Conservation (phyloP, 2,113 vertebrate species). For the Erythrolamprus reginae region DNA sequence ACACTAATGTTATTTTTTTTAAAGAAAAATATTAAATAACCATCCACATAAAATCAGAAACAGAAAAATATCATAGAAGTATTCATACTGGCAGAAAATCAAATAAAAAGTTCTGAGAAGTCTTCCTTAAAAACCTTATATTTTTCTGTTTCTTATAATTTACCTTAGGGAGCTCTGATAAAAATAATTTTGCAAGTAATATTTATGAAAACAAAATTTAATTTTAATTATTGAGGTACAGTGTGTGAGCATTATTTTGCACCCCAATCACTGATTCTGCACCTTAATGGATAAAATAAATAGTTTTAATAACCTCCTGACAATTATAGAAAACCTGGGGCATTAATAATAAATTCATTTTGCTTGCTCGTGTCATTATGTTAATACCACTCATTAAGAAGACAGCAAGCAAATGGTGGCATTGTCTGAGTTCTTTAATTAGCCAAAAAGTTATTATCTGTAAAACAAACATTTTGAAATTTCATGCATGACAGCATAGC, state of each 20-base stretch:
- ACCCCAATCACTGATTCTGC: not conserved
- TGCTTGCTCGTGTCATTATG: not conserved
- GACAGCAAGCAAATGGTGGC: not conserved
- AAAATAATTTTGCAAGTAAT: slow-evolving; percentile 21
- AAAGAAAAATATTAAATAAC: not conserved
- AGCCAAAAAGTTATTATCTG: not conserved
- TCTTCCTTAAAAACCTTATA: not conserved
- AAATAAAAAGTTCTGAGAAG: not conserved
- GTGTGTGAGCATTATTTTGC: not conserved
- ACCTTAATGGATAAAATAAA: not conserved
- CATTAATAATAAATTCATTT: not conserved
- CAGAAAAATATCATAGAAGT: not conserved
- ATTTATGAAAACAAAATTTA: not conserved
- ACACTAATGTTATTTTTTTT: not conserved
- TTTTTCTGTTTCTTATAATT: not conserved
- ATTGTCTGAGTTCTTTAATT: slow-evolving; percentile 15
- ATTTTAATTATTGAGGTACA: slow-evolving; percentile 31
- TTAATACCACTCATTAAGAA: not conserved
- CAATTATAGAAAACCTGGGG: not conserved
- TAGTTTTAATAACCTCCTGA: slow-evolving; percentile 12
- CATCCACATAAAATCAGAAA: not conserved
- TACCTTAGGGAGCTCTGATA: slow-evolving; percentile 7
- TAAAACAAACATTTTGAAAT: not conserved
- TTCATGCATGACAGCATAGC: not conserved
- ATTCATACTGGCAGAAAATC: not conserved